Conservation (phyloP, 2,797 vertebrate species). For the Poeciliopsis infans region DNA sequence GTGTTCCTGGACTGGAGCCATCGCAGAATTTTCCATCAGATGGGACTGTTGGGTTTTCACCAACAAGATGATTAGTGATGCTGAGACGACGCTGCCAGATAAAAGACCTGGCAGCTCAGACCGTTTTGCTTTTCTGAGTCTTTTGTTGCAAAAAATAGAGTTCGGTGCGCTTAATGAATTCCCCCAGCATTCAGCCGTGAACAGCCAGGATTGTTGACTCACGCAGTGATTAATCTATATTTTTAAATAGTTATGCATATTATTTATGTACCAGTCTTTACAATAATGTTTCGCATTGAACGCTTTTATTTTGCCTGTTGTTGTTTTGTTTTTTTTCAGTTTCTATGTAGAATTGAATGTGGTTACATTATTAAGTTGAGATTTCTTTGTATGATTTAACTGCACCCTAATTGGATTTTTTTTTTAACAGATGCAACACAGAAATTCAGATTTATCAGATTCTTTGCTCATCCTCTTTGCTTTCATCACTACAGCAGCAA, state of each 20-base stretch:
- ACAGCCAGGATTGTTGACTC: not conserved
- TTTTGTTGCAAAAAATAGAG: not conserved
- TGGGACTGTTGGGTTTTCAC: constrained; percentile 26
- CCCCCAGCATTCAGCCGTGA: not conserved
- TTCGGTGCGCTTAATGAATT: not conserved
- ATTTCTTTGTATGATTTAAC: not conserved
- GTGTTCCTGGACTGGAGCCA: constrained; percentile 47
- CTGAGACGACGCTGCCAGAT: constrained; percentile 4
- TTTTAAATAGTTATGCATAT: not conserved
- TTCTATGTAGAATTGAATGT: not conserved
- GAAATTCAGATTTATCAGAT: not conserved
- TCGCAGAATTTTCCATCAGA: constrained; percentile 50
- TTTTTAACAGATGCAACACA: constrained; percentile 8
- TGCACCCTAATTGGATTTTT: not conserved
- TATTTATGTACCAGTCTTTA: not conserved
- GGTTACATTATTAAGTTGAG: not conserved
- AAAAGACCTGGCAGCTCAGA: constrained; percentile 8
- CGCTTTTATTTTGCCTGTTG: not conserved
- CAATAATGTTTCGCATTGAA: not conserved
- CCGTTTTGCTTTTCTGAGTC: constrained; percentile 12
- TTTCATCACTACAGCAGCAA: constrained; percentile 80
- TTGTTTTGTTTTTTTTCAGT: constrained; percentile 8
- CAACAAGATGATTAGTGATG: constrained; percentile 19
- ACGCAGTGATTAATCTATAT: not conserved
- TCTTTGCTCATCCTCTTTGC: constrained; percentile 9